Evolutionary conservation across 2,797 vertebrate species (phyloP), one percentile per base, ranked within the genome.

Genomic region (Anguilla pacifica): DNA sequence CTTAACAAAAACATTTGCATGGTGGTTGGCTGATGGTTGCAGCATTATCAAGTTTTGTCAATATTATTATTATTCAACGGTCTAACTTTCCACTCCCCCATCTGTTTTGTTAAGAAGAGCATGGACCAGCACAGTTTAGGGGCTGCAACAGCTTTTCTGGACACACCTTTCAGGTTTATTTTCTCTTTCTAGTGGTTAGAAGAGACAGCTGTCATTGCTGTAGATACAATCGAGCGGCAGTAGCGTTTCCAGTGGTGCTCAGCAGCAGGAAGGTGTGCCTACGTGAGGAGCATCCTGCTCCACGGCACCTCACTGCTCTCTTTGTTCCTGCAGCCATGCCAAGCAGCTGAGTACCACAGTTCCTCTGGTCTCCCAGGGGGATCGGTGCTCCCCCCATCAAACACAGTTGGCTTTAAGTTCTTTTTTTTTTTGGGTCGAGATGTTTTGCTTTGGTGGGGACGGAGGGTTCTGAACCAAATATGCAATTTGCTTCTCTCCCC

Each of bases 301-400:
- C 46, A 82, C 79, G n/a, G 79, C 43, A n/a, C 79, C 25, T 82
- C 43, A 82, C 46, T 82, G 79, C 43, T 82, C 7, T n/a, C 43
- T n/a, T 82, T 82, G 79, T 82, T 51, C 79, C 79, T 25, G 25
- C 46, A 79, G 35, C 39, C 43, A 46, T 79, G 74, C 43, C 79
- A 43, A 46, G 74, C 19, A 11, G 74, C 35, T 77, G 79, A 82
- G 79, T 82, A n/a, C 46, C 79, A 13, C 79, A 82, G 22, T 81
- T 81, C 43, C 46, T 82, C 46, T n/a, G 43, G 46, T 51, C 79
- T 51, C 46, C 43, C 43, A 51, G 72, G 72, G 7, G 79, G 39
- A 46, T 43, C n/a, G 43, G 43, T 51, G 25, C 46, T 51, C 43
- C 25, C 22, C 46, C 11, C 46, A 49, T 22, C 19, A 51, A 25